phyloP scores from a whole-genome alignment of 2,113 vertebrate species.

The Aix galericulata region DNA sequence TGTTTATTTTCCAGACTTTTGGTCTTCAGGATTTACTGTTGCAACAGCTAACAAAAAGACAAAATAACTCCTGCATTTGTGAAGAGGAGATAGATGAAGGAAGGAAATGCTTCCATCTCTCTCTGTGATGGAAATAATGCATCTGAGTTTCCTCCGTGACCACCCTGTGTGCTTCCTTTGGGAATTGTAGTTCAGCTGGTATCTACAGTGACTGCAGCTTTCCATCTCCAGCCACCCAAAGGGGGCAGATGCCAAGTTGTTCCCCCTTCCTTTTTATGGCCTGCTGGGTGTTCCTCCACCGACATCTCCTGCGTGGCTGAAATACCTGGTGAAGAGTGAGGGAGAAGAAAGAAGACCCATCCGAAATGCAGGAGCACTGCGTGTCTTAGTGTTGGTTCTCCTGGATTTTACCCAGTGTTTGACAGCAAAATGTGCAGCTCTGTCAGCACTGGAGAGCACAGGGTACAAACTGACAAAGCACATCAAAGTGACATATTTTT shows the following conservation, averaged over 20 bases:
- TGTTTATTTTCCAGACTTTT: neutral
- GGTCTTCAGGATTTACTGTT: neutral
- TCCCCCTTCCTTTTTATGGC: neutral
- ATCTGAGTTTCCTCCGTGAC: neutral
- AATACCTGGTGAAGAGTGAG: neutral
- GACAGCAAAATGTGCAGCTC: accelerated
- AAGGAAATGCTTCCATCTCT: neutral
- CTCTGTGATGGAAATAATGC: neutral
- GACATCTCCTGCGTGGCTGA: neutral
- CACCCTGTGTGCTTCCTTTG: neutral
- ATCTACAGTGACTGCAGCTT: neutral
- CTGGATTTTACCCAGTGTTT: neutral
- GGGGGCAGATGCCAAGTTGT: neutral
- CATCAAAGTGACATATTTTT: neutral
- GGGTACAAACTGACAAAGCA: neutral
- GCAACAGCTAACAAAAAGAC: neutral
- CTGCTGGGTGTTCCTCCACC: neutral
- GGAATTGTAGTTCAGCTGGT: neutral
- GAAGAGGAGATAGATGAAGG: neutral
- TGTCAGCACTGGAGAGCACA: neutral
- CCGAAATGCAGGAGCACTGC: neutral
- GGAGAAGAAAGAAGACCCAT: neutral
- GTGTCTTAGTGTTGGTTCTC: no score
- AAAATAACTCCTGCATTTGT: neutral
- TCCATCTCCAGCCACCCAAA: neutral